Percentiles rank a stretch among this genome's conserved stretches.
Evolutionary conservation across 2,888 invertebrate genomes (phyloP).

Genomic region (Andrena trimmerana): DNA sequence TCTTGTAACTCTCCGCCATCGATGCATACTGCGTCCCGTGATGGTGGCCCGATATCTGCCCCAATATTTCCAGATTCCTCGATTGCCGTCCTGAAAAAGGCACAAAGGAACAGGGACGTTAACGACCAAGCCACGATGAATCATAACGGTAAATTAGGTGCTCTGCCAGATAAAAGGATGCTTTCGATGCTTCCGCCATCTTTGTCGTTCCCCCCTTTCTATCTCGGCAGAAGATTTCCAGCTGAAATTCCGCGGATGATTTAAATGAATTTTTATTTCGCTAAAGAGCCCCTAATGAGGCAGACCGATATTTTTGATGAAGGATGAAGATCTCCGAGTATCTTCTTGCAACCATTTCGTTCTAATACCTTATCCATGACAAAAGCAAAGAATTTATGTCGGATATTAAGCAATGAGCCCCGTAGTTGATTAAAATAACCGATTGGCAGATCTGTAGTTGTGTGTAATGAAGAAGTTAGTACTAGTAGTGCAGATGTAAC

Average conservation of each 20-base stretch:
- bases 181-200: slow-evolving; percentile 8
- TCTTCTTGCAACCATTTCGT: background rate
- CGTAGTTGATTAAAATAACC: background rate
- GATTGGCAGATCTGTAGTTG: background rate
- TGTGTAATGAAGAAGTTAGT: background rate
- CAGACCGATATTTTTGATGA: slow-evolving; percentile 43
- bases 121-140: slow-evolving; percentile 32
- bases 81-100: slow-evolving; percentile 79
- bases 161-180: slow-evolving; percentile 18
- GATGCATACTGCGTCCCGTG: slow-evolving; percentile 72
- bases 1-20: slow-evolving; percentile 74
- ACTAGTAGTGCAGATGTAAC: too few species aligned
- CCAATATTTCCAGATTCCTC: slow-evolving; percentile 78
- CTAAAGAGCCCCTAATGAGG: slow-evolving; percentile 56
- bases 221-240: slow-evolving; percentile 13
- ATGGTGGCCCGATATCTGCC: slow-evolving; percentile 78
- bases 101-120: slow-evolving; percentile 39
- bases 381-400: background rate
- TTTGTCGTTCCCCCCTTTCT: slow-evolving; percentile 2
- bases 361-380: background rate
- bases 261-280: slow-evolving; percentile 54
- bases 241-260: slow-evolving; percentile 23
- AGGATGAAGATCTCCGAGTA: background rate
- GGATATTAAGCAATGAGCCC: background rate
- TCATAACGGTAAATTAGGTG: slow-evolving; percentile 47